These are phyloP conservation scores for Dryomyza anilis DNA, from an alignment of 2,888 invertebrate species.

Conservation along the genomic window DNA sequence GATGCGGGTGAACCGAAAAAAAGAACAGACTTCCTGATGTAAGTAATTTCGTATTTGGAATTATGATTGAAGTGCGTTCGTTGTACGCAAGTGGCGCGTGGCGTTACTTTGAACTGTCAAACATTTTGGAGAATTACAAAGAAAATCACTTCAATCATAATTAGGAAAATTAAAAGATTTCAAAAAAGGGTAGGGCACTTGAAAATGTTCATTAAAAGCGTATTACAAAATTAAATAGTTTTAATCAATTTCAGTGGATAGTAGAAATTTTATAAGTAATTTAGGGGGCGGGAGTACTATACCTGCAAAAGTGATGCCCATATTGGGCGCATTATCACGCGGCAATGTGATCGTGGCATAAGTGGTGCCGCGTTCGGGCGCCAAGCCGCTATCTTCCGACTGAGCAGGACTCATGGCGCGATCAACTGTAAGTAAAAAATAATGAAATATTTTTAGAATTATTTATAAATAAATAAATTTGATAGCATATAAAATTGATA, in stretches of 20 bases:
- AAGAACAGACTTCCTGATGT: background rate
- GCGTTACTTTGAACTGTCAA: constrained; percentile 17
- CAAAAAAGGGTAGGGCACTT: background rate
- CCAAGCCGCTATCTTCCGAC: constrained; percentile 61
- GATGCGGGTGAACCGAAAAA: background rate
- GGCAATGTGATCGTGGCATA: constrained; percentile 61
- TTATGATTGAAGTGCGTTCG: constrained; percentile 1
- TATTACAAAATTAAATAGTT: no score
- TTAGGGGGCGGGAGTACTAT: no score
- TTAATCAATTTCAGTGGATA: no score
- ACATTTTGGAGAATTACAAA: background rate
- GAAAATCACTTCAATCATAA: constrained; percentile 20
- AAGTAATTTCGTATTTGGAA: background rate
- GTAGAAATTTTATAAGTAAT: no score
- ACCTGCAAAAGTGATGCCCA: constrained; percentile 62
- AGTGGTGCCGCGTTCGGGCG: constrained; percentile 61
- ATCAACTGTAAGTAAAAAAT: constrained; percentile 52
- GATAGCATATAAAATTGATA: no score
- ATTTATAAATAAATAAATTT: no score
- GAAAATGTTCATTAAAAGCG: background rate
- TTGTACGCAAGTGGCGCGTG: constrained; percentile 7
- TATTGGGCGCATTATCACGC: constrained; percentile 56
- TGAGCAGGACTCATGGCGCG: constrained; percentile 62
- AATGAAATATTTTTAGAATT: no score
- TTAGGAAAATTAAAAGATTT: constrained; percentile 1